phyloP scores from a whole-genome alignment of 2,113 vertebrate species.

The Corythaeola cristata region DNA sequence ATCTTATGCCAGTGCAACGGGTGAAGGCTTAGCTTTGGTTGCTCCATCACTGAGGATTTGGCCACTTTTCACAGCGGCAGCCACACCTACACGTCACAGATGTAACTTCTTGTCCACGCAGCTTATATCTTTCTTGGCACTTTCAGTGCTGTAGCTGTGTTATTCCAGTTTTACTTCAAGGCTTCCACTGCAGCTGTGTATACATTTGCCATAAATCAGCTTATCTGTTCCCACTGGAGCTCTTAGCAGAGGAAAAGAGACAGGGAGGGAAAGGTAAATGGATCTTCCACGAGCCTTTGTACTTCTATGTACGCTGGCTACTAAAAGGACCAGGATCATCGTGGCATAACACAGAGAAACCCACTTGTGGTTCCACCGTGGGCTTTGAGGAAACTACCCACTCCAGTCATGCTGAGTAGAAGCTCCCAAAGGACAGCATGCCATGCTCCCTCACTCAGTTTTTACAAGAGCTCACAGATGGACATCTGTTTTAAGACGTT shows the following conservation, averaged over 20 bases:
- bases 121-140: neutral
- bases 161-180: conserved; percentile 36
- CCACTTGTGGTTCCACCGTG: neutral
- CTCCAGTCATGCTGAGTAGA: neutral
- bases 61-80: neutral
- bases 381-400: neutral
- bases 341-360: neutral
- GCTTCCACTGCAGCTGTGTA: conserved; percentile 39
- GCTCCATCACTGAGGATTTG: neutral
- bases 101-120: neutral
- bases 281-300: neutral
- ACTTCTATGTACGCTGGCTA: neutral
- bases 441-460: neutral
- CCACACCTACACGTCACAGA: neutral
- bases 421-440: neutral
- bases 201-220: conserved; percentile 27
- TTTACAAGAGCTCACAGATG: neutral
- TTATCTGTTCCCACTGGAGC: conserved; percentile 23
- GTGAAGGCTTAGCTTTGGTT: neutral
- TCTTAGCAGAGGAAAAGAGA: neutral
- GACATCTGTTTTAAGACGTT: neutral
- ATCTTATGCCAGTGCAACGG: neutral
- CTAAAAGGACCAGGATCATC: neutral
- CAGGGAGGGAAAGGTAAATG: neutral
- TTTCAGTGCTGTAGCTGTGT: neutral